These are phyloP conservation scores for Pandemis cinnamomeana DNA, from an alignment of 2,888 invertebrate genomes.

Conservation along the genomic window DNA sequence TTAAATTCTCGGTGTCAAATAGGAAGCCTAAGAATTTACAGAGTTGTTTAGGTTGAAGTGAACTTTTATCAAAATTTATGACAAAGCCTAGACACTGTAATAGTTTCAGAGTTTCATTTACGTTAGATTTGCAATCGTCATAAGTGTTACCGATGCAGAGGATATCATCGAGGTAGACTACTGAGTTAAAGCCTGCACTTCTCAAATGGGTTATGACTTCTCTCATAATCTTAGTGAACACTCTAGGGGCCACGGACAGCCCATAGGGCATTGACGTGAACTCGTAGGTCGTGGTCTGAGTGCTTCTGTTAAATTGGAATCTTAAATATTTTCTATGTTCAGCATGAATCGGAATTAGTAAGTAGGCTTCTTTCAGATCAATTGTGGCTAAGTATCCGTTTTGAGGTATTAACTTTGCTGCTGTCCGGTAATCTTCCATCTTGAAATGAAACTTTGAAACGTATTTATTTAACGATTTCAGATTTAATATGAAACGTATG, in stretches of 20 bases:
- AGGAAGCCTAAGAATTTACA: neutral
- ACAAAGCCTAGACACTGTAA: neutral
- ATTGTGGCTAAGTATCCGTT: neutral
- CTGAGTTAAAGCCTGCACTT: neutral
- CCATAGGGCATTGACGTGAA: neutral
- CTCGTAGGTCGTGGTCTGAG: neutral
- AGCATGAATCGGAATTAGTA: slow-evolving; percentile 2
- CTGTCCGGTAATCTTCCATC: slow-evolving; percentile 16
- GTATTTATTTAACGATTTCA: neutral
- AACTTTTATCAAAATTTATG: neutral
- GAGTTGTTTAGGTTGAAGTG: neutral
- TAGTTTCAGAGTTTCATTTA: neutral
- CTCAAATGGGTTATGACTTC: slow-evolving; percentile 4
- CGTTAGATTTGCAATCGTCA: neutral
- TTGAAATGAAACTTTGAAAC: slow-evolving; percentile 1
- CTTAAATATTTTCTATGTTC: slow-evolving; percentile 4
- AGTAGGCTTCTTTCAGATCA: slow-evolving; percentile 5
- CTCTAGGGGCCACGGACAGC: slow-evolving; percentile 4
- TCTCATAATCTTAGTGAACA: slow-evolving; percentile 14
- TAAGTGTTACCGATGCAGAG: slow-evolving; percentile 7
- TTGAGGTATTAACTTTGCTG: neutral
- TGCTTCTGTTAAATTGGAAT: neutral
- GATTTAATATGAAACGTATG: neutral
- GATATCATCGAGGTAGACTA: slow-evolving; percentile 10
- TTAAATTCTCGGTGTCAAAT: neutral